phyloP scores from a whole-genome alignment of 1,140 invertebrate genomes.

The Physella acuta region DNA sequence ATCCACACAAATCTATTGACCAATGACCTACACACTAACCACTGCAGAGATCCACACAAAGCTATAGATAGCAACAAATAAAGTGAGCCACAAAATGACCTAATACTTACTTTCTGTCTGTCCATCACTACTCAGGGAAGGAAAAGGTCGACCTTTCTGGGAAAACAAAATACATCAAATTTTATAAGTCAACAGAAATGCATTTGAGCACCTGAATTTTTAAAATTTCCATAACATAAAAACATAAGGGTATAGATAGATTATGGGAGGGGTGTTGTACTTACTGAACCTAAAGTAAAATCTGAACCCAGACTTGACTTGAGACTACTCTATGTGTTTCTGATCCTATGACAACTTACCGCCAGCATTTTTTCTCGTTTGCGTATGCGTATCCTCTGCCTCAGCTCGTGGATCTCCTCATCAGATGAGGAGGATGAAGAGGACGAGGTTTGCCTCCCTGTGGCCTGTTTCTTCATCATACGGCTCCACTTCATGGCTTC shows the following conservation, averaged over 20 bases:
- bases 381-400: constrained; percentile 68
- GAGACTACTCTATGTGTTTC: too few relatives aligned
- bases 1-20: too few relatives aligned
- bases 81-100: too few relatives aligned
- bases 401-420: constrained; percentile 70
- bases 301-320: too few relatives aligned
- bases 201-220: neutral
- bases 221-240: neutral
- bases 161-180: too few relatives aligned
- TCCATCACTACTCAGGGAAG: constrained; percentile 18
- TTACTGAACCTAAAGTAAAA: too few relatives aligned
- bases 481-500: constrained; percentile 65
- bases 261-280: too few relatives aligned
- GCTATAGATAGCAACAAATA: too few relatives aligned
- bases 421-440: constrained; percentile 61
- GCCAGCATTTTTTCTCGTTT: constrained; percentile 59
- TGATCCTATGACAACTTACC: constrained; percentile 29
- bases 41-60: too few relatives aligned
- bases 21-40: too few relatives aligned
- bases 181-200: too few relatives aligned
- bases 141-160: constrained; percentile 18
- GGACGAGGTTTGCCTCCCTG: constrained; percentile 7
- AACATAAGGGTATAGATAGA: too few relatives aligned
- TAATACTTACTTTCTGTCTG: constrained; percentile 9
- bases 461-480: constrained; percentile 33